Percentiles rank a stretch among this genome's conserved stretches.
phyloP scores from a whole-genome alignment of 2,888 invertebrate species.

The Scrobipalpa atriplicella region DNA sequence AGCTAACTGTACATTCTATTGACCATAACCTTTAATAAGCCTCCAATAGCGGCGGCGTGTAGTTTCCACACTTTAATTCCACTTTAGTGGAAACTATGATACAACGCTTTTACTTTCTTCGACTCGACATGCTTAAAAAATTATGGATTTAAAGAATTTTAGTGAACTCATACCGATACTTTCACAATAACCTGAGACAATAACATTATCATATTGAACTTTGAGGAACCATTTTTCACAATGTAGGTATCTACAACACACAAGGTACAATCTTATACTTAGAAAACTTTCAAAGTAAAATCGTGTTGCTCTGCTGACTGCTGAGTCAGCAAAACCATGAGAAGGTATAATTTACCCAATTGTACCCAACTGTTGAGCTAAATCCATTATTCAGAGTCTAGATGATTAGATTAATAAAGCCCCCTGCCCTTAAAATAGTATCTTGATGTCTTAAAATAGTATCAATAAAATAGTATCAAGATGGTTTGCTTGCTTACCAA shows the following conservation, averaged over 20 bases:
- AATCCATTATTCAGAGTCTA: conserved; percentile 59
- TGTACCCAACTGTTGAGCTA: conserved; percentile 54
- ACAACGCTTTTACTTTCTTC: background rate
- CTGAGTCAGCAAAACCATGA: background rate
- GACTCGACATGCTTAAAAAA: no score
- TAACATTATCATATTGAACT: no score
- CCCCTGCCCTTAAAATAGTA: background rate
- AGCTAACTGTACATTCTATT: conserved; percentile 57
- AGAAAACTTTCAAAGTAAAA: background rate
- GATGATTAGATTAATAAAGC: conserved; percentile 32
- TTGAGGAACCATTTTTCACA: no score
- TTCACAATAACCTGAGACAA: no score
- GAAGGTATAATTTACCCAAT: background rate
- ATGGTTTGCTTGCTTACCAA: background rate
- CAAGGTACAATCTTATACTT: no score
- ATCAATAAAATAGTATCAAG: no score
- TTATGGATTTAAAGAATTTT: background rate
- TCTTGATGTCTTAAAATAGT: background rate
- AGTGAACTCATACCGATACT: background rate
- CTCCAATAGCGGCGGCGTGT: conserved; percentile 43
- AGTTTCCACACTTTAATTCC: conserved; percentile 49
- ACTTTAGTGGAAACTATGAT: conserved; percentile 34
- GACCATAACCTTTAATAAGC: conserved; percentile 60
- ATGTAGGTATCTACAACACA: no score
- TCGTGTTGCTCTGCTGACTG: background rate